Percentiles rank a stretch among this genome's conserved stretches.
Evolutionary conservation across 2,888 invertebrate genomes (phyloP).

Genomic region (Poecilobothrus nobilitatus): DNA sequence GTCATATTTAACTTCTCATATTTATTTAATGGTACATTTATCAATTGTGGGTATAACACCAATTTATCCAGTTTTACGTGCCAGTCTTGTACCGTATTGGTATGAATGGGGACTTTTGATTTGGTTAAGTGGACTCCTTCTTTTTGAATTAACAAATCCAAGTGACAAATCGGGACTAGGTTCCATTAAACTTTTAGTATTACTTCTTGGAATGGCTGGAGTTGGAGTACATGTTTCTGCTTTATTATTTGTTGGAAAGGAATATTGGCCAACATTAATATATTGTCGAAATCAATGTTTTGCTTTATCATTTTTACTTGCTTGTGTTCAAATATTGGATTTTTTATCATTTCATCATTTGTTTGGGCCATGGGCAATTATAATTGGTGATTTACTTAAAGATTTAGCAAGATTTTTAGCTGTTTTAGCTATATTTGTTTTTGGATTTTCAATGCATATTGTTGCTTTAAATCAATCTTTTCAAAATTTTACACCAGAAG

Average conservation of each 20-base stretch:
- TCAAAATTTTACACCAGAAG: conserved; percentile 56
- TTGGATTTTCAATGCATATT: conserved; percentile 96
- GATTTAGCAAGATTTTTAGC: conserved; percentile 95
- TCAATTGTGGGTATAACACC: conserved; percentile 84
- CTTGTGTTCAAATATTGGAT: conserved; percentile 95
- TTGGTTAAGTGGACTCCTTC: conserved; percentile 87
- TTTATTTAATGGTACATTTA: conserved; percentile 91
- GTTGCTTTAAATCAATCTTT: conserved; percentile 94
- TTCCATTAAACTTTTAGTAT: conserved; percentile 81
- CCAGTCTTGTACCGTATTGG: conserved; percentile 79
- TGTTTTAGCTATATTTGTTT: conserved; percentile 94
- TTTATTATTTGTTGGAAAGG: conserved; percentile 56
- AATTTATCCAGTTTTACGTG: conserved; percentile 71
- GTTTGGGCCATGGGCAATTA: conserved; percentile 99
- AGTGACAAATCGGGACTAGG: conserved; percentile 96
- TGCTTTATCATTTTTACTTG: conserved; percentile 86
- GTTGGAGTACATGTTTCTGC: conserved; percentile 83
- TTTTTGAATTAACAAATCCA: conserved; percentile 95
- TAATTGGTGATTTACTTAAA: conserved; percentile 91
- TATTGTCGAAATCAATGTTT: conserved; percentile 96
- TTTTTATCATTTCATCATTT: conserved; percentile 98
- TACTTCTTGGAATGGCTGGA: conserved; percentile 81
- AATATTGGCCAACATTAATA: conserved; percentile 77
- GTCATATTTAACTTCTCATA: conserved; percentile 97
- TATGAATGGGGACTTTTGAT: conserved; percentile 93